Conservation (phyloP, 2,888 invertebrate genomes). For the Timandra comae region DNA sequence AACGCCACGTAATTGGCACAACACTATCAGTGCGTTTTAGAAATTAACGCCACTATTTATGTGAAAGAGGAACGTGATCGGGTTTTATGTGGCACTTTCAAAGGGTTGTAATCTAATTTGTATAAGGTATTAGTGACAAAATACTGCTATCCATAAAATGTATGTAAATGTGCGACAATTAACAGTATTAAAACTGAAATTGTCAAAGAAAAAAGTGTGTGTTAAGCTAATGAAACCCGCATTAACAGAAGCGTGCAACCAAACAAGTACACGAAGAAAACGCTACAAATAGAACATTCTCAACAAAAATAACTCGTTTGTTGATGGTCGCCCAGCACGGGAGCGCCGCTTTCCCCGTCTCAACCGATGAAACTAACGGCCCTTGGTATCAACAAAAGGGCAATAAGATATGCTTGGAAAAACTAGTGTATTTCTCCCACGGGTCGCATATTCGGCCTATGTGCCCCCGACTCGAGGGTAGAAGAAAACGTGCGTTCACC, state of each 20-base stretch:
- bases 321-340: constrained; percentile 31
- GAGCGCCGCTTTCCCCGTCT: background rate
- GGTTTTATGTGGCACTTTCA: no score
- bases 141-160: no score
- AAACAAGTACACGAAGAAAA: constrained; percentile 5
- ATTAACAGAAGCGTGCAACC: constrained; percentile 4
- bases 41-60: constrained; percentile 8
- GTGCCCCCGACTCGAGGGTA: constrained; percentile 31
- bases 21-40: constrained; percentile 19
- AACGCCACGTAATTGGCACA: constrained; percentile 29
- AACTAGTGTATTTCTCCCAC: constrained; percentile 68
- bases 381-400: constrained; percentile 74
- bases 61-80: no score
- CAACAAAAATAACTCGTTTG: constrained; percentile 13
- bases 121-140: no score
- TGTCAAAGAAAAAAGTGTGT: no score
- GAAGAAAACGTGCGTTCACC: constrained; percentile 25
- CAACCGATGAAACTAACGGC: constrained; percentile 72
- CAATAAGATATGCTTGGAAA: constrained; percentile 77
- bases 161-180: no score
- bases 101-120: no score
- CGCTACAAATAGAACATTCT: constrained; percentile 11
- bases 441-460: constrained; percentile 45
- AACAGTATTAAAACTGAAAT: no score
- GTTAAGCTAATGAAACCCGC: no score